Evolutionary conservation across 2,797 vertebrate species (phyloP).

Genomic region (Manis pentadactyla): DNA sequence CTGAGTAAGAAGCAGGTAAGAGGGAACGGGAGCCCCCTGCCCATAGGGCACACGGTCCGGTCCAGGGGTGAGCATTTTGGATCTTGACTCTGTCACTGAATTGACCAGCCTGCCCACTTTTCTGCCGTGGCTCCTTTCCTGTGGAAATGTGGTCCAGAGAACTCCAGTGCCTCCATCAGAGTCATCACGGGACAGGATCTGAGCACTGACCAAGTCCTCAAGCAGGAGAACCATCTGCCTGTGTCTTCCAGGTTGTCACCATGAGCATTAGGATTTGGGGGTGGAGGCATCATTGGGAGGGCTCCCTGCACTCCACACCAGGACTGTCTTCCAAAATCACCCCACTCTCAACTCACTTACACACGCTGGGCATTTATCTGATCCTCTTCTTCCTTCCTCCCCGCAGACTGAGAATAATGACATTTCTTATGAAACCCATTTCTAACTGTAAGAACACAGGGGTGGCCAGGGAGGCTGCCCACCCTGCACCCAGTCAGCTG

Average conservation of each 20-base stretch:
- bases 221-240: fast-evolving
- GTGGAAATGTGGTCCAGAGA: neutral
- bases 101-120: fast-evolving
- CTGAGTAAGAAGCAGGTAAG: neutral
- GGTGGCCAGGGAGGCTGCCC: fast-evolving
- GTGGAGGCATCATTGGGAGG: no score
- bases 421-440: neutral
- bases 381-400: neutral
- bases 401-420: neutral
- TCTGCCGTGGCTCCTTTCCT: fast-evolving
- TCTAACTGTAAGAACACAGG: neutral
- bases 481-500: fast-evolving
- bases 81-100: neutral
- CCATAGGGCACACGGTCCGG: fast-evolving
- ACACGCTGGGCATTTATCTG: no score
- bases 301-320: neutral
- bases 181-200: fast-evolving
- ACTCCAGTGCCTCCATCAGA: neutral
- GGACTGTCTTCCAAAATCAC: neutral
- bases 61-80: neutral
- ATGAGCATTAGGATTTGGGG: no score
- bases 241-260: no score
- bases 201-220: neutral
- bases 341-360: no score
- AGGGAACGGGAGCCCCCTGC: neutral